Percentiles rank a stretch among this genome's conserved stretches.
Conservation (phyloP, 1,140 invertebrate species). For the Drosophila hydei region DNA sequence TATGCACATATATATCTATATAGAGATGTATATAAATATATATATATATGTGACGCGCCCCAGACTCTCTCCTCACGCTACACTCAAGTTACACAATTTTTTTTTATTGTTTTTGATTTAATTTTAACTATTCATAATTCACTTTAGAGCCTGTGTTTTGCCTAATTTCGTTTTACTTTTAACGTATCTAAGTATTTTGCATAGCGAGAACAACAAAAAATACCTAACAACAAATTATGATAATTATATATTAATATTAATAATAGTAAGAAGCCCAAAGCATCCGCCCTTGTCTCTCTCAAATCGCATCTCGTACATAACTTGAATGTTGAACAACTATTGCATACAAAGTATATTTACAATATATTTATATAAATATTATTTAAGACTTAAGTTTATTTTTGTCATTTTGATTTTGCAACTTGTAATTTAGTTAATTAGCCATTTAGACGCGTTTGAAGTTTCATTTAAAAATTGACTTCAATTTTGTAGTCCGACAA, state of each 20-base stretch:
- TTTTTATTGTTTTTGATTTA: constrained; percentile 3
- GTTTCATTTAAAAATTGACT: constrained; percentile 15
- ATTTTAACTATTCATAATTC: constrained; percentile 3
- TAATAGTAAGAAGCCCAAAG: constrained; percentile 3
- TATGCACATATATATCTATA: constrained; percentile 11
- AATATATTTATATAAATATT: constrained; percentile 9
- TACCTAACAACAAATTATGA: constrained; percentile 7
- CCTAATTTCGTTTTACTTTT: constrained; percentile 1
- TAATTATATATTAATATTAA: not conserved
- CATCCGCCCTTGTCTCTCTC: constrained; percentile 19
- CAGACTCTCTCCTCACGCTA: constrained; percentile 5
- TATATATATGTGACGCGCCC: constrained; percentile 23
- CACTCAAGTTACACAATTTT: constrained; percentile 17
- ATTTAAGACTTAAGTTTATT: constrained; percentile 5
- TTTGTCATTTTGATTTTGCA: constrained; percentile 1
- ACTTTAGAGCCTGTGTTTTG: constrained; percentile 16
- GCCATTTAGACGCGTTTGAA: constrained; percentile 11
- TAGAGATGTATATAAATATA: not conserved
- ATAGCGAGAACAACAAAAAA: constrained; percentile 11
- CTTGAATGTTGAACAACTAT: constrained; percentile 24
- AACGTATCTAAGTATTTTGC: constrained; percentile 16
- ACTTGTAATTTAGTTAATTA: constrained; percentile 22
- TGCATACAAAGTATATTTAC: constrained; percentile 5
- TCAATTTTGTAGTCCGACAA: constrained; percentile 37
- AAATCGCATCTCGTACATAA: constrained; percentile 19